A percentile compares a stretch with the other conserved stretches of the same genome.
These are phyloP conservation scores for Polypedilum vanderplanki DNA, from an alignment of 1,140 invertebrate genomes.

Conservation along the genomic window DNA sequence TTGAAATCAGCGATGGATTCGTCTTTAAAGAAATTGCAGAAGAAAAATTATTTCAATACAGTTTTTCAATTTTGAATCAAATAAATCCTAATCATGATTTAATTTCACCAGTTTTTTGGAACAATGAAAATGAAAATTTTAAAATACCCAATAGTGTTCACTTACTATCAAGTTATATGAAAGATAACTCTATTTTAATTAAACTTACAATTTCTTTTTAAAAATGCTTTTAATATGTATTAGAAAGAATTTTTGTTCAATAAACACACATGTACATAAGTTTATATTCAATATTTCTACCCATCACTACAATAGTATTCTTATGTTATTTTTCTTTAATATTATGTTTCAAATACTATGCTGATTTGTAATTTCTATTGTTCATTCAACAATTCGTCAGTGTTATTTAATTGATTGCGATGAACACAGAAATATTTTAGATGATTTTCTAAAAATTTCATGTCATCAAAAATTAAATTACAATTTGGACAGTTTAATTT, in stretches of 20 bases:
- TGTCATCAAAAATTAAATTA: not conserved
- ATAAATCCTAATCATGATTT: not conserved
- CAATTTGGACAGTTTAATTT: not conserved
- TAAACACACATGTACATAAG: too few species aligned
- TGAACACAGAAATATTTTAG: not conserved
- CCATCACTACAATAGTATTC: too few species aligned
- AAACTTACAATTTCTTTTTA: not conserved
- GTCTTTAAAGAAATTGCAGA: not conserved
- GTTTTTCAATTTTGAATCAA: not conserved
- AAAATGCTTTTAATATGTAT: not conserved
- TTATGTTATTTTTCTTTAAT: too few species aligned
- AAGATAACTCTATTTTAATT: not conserved
- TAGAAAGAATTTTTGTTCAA: too few species aligned
- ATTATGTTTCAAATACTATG: too few species aligned
- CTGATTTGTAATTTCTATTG: not conserved
- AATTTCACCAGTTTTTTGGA: not conserved
- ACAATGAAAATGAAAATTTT: not conserved
- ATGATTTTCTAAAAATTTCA: not conserved
- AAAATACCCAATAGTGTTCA: slow-evolving; percentile 5
- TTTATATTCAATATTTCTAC: too few species aligned
- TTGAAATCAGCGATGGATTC: not conserved
- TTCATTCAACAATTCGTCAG: not conserved
- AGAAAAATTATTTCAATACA: slow-evolving; percentile 1
- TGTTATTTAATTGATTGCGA: not conserved
- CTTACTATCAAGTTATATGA: not conserved